These are phyloP conservation scores for Euproctis similis DNA, from an alignment of 2,888 invertebrate genomes.

Conservation along the genomic window DNA sequence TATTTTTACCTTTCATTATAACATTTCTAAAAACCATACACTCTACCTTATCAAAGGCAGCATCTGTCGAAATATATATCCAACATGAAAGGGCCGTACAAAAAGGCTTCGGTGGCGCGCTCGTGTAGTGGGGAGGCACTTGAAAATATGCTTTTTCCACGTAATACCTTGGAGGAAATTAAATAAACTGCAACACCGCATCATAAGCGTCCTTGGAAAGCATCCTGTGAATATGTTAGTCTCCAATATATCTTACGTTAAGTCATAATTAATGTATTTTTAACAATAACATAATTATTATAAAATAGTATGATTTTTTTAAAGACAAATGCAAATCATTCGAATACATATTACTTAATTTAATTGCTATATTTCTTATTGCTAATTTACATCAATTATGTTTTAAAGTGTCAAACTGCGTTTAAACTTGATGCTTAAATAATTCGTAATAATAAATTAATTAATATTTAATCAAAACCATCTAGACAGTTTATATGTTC, in stretches of 20 bases:
- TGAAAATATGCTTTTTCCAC: constrained; percentile 64
- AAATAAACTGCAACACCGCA: constrained; percentile 72
- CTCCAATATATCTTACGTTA: constrained; percentile 22
- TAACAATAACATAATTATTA: too few relatives aligned
- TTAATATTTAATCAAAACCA: too few relatives aligned
- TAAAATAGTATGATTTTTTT: too few relatives aligned
- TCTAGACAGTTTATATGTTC: too few relatives aligned
- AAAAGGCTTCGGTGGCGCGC: constrained; percentile 13
- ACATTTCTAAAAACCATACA: constrained; percentile 7
- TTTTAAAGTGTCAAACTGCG: too few relatives aligned
- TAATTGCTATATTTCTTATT: too few relatives aligned
- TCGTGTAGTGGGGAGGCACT: constrained; percentile 34
- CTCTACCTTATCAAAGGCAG: constrained; percentile 16
- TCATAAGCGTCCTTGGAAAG: constrained; percentile 58
- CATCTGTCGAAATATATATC: constrained; percentile 24
- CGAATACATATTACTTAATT: too few relatives aligned
- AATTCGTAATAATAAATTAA: too few relatives aligned
- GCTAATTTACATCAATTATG: too few relatives aligned
- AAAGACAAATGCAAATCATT: too few relatives aligned
- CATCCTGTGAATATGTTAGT: constrained; percentile 21
- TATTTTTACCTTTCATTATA: constrained; percentile 4
- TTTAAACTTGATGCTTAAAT: too few relatives aligned
- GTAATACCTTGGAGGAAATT: constrained; percentile 72
- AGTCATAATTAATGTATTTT: too few relatives aligned
- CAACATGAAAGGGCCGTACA: constrained; percentile 22